These are phyloP conservation scores for Porites rus DNA, from an alignment of 92 coral and sea anemone genomes.

Conservation along the genomic window DNA sequence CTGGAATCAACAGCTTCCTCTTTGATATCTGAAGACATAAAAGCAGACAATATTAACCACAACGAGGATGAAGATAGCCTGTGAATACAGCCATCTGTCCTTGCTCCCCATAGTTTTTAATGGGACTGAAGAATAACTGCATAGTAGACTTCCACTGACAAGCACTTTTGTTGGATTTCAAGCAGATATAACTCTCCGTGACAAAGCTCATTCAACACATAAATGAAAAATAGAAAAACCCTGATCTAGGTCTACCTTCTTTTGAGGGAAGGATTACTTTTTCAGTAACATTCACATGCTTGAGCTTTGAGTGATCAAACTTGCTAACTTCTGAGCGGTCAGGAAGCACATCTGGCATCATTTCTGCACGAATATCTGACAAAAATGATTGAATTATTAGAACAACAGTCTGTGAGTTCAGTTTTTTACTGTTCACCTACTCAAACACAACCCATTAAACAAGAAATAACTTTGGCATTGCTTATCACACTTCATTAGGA, in stretches of 20 bases:
- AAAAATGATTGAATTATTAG: background rate
- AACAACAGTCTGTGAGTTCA: too few relatives aligned
- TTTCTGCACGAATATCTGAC: slow-evolving; percentile 91
- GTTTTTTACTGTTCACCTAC: background rate
- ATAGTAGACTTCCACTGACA: too few relatives aligned
- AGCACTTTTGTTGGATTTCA: too few relatives aligned
- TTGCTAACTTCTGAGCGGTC: slow-evolving; percentile 84
- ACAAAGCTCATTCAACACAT: too few relatives aligned
- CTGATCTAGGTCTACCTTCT: slow-evolving; percentile 58
- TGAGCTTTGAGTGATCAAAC: slow-evolving; percentile 86
- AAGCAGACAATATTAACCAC: too few relatives aligned
- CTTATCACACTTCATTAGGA: too few relatives aligned
- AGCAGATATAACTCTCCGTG: too few relatives aligned
- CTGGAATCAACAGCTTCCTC: slow-evolving; percentile 89
- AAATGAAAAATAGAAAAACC: too few relatives aligned
- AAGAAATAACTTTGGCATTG: background rate
- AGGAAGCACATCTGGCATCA: slow-evolving; percentile 92
- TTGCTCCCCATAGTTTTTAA: too few relatives aligned
- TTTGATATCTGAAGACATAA: slow-evolving; percentile 61
- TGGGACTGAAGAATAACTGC: too few relatives aligned
- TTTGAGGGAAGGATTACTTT: slow-evolving; percentile 84
- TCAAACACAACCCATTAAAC: background rate
- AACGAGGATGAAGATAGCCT: too few relatives aligned
- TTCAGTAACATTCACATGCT: slow-evolving; percentile 88
- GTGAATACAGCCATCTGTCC: too few relatives aligned